Evolutionary conservation across 2,797 vertebrate genomes (phyloP).

Genomic region (Psittacula derbiana): DNA sequence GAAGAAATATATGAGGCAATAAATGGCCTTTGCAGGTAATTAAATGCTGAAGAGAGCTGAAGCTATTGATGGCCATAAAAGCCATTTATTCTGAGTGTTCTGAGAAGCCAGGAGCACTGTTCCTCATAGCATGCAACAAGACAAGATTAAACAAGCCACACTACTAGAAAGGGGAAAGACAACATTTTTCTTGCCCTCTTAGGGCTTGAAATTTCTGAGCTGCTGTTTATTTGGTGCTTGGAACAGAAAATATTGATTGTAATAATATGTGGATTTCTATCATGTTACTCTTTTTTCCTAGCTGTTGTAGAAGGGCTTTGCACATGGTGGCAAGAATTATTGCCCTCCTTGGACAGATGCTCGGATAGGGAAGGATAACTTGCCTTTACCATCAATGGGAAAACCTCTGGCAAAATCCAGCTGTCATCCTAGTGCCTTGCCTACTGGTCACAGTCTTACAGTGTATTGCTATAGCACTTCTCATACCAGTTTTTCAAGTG

Average conservation of each 20-base stretch:
- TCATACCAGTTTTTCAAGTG: not conserved
- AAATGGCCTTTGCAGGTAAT: constrained; percentile 73
- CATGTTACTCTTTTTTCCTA: not conserved
- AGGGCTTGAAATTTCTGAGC: constrained; percentile 8
- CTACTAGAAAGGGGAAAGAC: constrained; percentile 1
- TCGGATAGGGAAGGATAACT: not conserved
- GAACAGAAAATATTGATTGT: constrained; percentile 30
- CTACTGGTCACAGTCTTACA: not conserved
- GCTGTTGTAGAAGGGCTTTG: not conserved
- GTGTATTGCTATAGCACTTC: not conserved
- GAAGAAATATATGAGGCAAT: constrained; percentile 72
- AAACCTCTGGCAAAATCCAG: not conserved
- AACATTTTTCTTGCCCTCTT: constrained; percentile 43
- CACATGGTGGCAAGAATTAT: not conserved
- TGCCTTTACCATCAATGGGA: not conserved
- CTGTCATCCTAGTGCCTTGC: not conserved
- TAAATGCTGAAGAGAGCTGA: constrained; percentile 57
- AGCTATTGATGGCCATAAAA: constrained; percentile 65
- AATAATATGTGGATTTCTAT: not conserved
- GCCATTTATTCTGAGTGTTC: constrained; percentile 52
- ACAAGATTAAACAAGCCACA: constrained; percentile 33
- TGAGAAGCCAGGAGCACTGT: constrained; percentile 24
- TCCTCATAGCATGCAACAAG: constrained; percentile 27
- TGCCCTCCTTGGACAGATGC: not conserved
- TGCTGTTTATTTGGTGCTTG: constrained; percentile 29